Evolutionary conservation across 2,797 vertebrate genomes (phyloP).

Genomic region (Trichosurus vulpecula): DNA sequence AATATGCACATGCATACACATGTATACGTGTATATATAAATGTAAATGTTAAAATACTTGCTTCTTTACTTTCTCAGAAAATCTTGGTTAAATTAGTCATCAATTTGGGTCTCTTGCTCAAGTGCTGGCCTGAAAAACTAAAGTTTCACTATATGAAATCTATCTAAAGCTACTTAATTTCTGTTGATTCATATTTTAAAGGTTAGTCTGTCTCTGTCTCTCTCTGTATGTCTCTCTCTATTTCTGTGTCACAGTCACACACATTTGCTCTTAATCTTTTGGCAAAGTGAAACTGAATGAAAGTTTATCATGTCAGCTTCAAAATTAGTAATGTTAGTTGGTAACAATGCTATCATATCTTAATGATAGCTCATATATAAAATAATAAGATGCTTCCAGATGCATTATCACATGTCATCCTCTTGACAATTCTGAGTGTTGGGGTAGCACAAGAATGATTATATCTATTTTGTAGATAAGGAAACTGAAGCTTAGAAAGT

Average conservation of each 20-base stretch:
- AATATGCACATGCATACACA: no score
- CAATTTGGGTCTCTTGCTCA: background rate
- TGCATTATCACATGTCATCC: background rate
- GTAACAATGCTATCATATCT: background rate
- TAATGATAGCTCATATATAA: background rate
- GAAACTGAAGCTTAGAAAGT: background rate
- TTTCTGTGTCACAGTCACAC: background rate
- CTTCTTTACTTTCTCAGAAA: constrained; percentile 15
- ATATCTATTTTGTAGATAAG: background rate
- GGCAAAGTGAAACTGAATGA: constrained; percentile 27
- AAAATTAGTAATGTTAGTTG: background rate
- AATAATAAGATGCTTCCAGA: background rate
- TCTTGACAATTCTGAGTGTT: background rate
- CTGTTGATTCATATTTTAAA: background rate
- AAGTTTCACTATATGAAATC: constrained; percentile 27
- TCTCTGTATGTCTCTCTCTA: background rate
- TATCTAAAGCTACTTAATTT: background rate
- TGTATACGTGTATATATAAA: background rate
- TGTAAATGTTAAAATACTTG: background rate
- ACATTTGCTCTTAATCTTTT: background rate
- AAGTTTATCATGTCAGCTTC: constrained; percentile 32
- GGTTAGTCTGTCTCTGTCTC: background rate
- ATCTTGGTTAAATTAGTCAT: background rate
- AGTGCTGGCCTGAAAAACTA: constrained; percentile 22
- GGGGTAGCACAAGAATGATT: background rate